A percentile compares a stretch with the other conserved stretches of the same genome.
Evolutionary conservation across 2,113 vertebrate species (phyloP).

Genomic region (Menura novaehollandiae): DNA sequence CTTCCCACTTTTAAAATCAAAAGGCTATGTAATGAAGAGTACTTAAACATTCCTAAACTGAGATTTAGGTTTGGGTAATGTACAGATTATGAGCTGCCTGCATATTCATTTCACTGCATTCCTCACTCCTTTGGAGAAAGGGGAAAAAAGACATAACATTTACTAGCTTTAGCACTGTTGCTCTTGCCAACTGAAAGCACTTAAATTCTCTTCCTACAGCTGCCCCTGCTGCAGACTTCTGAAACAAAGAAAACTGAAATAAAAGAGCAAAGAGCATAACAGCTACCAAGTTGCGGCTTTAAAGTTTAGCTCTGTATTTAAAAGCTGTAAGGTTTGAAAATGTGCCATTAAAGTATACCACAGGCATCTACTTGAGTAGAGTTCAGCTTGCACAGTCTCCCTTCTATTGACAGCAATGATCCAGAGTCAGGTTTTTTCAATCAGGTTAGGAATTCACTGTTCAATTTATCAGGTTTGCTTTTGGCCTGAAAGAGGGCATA

Average conservation of each 20-base stretch:
- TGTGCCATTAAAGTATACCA: conserved; percentile 21
- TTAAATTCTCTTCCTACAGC: conserved; percentile 28
- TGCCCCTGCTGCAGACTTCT: neutral
- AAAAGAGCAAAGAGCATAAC: conserved; percentile 10
- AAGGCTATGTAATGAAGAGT: neutral
- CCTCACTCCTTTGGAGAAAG: neutral
- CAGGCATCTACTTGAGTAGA: neutral
- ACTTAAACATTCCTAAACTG: conserved; percentile 1
- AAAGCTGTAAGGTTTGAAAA: conserved; percentile 51
- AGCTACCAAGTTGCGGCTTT: conserved; percentile 22
- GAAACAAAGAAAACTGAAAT: conserved; percentile 38
- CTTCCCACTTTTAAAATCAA: conserved; percentile 4
- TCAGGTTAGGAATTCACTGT: conserved; percentile 32
- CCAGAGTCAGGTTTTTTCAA: conserved; percentile 53
- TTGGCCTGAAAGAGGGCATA: neutral
- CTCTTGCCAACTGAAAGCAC: conserved; percentile 26
- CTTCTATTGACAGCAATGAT: conserved; percentile 4
- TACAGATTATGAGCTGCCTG: neutral
- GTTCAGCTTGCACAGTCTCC: neutral
- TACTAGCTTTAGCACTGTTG: conserved; percentile 37
- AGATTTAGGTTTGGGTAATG: neutral
- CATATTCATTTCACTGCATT: conserved; percentile 10
- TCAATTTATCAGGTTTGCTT: conserved; percentile 59
- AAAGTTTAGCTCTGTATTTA: conserved; percentile 29
- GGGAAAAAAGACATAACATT: neutral